Conservation (phyloP, 2,797 vertebrate genomes). For the Stomatorhinus walkeri region DNA sequence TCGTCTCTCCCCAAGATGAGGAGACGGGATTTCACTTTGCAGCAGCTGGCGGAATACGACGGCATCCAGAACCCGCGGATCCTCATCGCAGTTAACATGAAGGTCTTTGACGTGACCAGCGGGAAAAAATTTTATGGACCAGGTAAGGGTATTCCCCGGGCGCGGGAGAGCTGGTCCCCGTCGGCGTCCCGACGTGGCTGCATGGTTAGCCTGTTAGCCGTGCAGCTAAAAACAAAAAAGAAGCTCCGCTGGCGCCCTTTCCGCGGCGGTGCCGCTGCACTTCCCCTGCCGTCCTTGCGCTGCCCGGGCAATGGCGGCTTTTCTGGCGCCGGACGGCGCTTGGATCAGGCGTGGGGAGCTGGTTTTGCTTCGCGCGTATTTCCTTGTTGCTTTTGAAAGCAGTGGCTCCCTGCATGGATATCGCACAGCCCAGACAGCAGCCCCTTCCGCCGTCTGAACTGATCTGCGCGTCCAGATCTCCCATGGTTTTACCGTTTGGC, state of each 20-base stretch:
- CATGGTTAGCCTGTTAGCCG: slow-evolving; percentile 9
- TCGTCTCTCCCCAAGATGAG: slow-evolving; percentile 86
- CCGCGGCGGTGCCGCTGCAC: neutral
- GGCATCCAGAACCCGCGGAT: slow-evolving; percentile 82
- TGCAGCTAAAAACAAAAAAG: slow-evolving; percentile 7
- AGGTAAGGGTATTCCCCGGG: slow-evolving; percentile 61
- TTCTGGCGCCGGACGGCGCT: neutral
- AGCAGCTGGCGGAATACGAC: slow-evolving; percentile 88
- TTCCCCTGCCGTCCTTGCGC: neutral
- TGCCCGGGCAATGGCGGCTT: neutral
- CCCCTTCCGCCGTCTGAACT: neutral
- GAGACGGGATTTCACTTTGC: slow-evolving; percentile 87
- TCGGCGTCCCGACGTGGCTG: slow-evolving; percentile 1
- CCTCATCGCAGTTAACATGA: slow-evolving; percentile 95
- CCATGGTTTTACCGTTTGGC: neutral
- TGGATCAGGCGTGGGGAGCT: neutral
- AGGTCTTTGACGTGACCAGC: slow-evolving; percentile 93
- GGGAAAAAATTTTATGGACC: slow-evolving; percentile 95
- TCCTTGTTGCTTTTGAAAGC: neutral
- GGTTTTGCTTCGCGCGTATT: neutral
- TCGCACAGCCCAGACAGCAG: neutral
- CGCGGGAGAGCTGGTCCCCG: neutral
- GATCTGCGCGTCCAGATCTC: neutral
- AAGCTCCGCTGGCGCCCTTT: neutral
- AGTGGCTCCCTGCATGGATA: neutral